phyloP scores from a whole-genome alignment of 2,888 invertebrate genomes.

The Apeira syringaria region DNA sequence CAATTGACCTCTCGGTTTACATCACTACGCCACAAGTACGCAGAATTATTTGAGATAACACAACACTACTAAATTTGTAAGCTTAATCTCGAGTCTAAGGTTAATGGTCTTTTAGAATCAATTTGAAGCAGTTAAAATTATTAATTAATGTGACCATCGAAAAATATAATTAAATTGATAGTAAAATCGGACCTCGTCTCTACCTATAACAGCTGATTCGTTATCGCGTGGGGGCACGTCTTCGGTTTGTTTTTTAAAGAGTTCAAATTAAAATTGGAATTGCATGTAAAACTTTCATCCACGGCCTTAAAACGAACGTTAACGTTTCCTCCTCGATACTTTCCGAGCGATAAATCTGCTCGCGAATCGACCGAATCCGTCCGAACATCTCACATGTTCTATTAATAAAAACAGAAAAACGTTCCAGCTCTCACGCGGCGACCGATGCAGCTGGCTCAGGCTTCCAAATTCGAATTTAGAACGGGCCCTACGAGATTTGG shows the following conservation, averaged over 20 bases:
- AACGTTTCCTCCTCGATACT: constrained; percentile 62
- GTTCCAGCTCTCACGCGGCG: constrained; percentile 50
- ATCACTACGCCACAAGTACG: constrained; percentile 45
- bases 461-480: constrained; percentile 51
- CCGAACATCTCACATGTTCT: constrained; percentile 59
- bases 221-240: constrained; percentile 27
- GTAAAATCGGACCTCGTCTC: constrained; percentile 30
- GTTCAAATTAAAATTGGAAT: constrained; percentile 70
- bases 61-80: constrained; percentile 66
- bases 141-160: constrained; percentile 35
- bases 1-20: constrained; percentile 79
- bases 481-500: constrained; percentile 60
- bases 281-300: constrained; percentile 72
- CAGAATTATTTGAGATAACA: constrained; percentile 55
- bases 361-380: constrained; percentile 70
- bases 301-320: constrained; percentile 71
- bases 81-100: constrained; percentile 61
- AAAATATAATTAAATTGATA: neutral
- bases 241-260: constrained; percentile 52
- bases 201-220: neutral
- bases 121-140: constrained; percentile 54
- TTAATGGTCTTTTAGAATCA: constrained; percentile 73
- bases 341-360: constrained; percentile 71
- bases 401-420: constrained; percentile 67
- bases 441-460: constrained; percentile 36